These are phyloP conservation scores for Caenorhabditis imperialis DNA, from an alignment of 2,888 invertebrate species.

Conservation along the genomic window DNA sequence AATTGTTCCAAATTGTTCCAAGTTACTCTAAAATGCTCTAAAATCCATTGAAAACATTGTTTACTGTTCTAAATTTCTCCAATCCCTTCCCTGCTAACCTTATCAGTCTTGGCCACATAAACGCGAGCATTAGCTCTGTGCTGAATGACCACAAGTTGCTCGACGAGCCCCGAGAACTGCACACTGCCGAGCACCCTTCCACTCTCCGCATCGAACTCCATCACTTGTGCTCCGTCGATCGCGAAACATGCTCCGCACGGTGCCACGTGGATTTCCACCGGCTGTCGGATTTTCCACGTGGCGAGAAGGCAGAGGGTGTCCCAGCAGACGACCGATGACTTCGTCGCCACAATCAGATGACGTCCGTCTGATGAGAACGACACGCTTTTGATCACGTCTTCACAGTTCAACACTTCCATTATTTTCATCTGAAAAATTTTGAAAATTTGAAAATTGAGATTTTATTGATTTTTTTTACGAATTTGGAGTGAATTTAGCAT, in stretches of 20 bases:
- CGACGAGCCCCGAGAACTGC: conserved; percentile 35
- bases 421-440: conserved; percentile 49
- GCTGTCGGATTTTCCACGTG: conserved; percentile 44
- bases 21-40: no score
- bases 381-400: conserved; percentile 13
- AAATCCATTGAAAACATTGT: no score
- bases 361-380: conserved; percentile 31
- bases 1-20: no score
- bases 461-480: no score
- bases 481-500: no score
- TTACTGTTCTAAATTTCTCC: neutral
- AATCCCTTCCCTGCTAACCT: conserved; percentile 16
- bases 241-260: conserved; percentile 32
- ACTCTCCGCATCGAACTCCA: conserved; percentile 45
- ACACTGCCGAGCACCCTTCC: conserved; percentile 35
- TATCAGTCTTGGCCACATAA: conserved; percentile 41
- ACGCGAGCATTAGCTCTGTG: neutral
- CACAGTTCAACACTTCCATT: conserved; percentile 45
- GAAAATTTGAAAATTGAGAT: neutral
- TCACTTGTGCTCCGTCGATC: conserved; percentile 40
- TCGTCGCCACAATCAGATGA: conserved; percentile 39
- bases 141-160: conserved; percentile 25
- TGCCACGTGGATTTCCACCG: conserved; percentile 22
- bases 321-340: conserved; percentile 47
- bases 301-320: conserved; percentile 38